Evolutionary conservation across 2,888 invertebrate genomes (phyloP).

Genomic region (Nemotelus pantherinus): DNA sequence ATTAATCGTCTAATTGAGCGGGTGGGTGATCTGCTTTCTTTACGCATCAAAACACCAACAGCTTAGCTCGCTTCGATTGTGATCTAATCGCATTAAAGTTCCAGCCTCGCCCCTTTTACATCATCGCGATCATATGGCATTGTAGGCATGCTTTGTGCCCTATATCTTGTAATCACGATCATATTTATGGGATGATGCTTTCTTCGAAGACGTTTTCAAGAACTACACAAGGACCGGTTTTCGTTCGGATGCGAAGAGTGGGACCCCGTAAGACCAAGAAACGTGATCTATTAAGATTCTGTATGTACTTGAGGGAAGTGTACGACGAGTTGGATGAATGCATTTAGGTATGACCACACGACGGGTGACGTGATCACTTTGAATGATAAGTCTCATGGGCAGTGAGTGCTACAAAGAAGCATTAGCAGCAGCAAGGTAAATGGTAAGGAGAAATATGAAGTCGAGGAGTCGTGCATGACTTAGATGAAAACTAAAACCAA

Average conservation of each 20-base stretch:
- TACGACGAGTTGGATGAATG: neutral
- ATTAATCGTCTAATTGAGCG: neutral
- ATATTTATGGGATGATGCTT: neutral
- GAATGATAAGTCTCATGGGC: neutral
- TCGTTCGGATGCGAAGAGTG: neutral
- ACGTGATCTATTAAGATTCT: neutral
- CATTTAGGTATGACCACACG: neutral
- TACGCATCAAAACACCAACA: too few relatives aligned
- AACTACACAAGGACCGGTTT: neutral
- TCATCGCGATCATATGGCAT: neutral
- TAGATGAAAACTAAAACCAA: constrained; percentile 1
- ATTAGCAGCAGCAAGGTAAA: neutral
- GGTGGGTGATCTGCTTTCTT: too few relatives aligned
- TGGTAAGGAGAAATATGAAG: too few relatives aligned
- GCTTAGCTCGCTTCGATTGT: neutral
- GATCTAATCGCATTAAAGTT: neutral
- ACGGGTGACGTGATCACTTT: neutral
- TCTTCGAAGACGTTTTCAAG: neutral
- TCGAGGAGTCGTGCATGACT: neutral
- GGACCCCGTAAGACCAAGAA: neutral
- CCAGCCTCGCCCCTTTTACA: neutral
- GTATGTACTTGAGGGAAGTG: neutral
- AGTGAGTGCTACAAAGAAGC: neutral
- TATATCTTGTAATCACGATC: too few relatives aligned
- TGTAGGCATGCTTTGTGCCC: neutral